Conservation (phyloP, 2,113 vertebrate species). For the Irena cyanogastra region DNA sequence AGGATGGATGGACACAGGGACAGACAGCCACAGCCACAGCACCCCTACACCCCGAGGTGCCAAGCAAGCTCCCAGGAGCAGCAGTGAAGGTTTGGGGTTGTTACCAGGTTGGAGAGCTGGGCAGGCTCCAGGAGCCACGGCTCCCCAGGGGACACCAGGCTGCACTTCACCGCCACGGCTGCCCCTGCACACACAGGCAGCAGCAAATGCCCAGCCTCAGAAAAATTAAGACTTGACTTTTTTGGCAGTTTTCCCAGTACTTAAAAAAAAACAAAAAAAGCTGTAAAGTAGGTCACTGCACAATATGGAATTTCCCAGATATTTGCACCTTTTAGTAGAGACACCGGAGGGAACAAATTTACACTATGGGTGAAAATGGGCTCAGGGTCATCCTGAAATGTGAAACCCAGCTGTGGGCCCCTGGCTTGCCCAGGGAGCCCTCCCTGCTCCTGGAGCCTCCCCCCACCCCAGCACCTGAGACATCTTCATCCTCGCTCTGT, state of each 20-base stretch:
- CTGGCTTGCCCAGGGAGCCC: rapidly evolving
- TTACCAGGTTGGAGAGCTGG: background rate
- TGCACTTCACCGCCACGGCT: background rate
- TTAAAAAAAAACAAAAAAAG: background rate
- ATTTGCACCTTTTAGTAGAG: background rate
- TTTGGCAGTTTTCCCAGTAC: background rate
- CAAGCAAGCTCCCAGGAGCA: background rate
- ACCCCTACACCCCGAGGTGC: rapidly evolving
- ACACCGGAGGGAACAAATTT: background rate
- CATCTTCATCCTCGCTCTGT: rapidly evolving
- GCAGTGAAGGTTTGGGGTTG: rapidly evolving
- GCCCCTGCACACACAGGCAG: background rate
- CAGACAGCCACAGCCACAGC: no score
- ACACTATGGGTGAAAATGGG: background rate
- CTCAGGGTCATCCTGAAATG: background rate
- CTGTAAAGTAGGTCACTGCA: background rate
- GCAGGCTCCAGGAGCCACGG: rapidly evolving
- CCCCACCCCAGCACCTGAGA: no score
- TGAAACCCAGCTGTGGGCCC: rapidly evolving
- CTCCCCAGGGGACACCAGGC: background rate
- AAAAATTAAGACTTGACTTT: background rate
- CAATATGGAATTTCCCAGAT: background rate
- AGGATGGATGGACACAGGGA: rapidly evolving
- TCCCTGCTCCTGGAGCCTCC: background rate
- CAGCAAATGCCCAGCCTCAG: background rate